A percentile compares a stretch with the other conserved stretches of the same genome.
These are phyloP conservation scores for Sylvietta virens DNA, from an alignment of 2,113 vertebrate genomes.

Conservation along the genomic window DNA sequence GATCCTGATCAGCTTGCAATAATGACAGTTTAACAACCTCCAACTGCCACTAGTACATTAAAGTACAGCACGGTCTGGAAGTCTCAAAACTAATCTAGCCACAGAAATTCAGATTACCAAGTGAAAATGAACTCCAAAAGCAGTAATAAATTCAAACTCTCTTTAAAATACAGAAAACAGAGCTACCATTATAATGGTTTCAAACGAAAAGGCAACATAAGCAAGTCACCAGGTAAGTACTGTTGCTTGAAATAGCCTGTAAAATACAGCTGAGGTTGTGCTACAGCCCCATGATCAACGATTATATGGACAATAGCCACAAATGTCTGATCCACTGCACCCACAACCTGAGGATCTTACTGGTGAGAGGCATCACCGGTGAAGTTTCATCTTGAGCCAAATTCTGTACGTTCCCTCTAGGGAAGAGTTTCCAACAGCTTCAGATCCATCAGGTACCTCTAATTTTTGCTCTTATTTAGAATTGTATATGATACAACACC, in stretches of 20 bases:
- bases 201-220: neutral
- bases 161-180: neutral
- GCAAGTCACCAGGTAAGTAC: neutral
- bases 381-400: neutral
- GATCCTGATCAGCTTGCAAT: neutral
- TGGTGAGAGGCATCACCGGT: neutral
- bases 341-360: neutral
- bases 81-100: neutral
- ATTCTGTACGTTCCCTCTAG: neutral
- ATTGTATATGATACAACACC: neutral
- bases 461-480: neutral
- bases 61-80: neutral
- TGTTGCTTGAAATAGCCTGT: neutral
- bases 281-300: fast-evolving
- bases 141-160: neutral
- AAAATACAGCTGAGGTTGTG: neutral
- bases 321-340: neutral
- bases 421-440: neutral
- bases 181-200: neutral
- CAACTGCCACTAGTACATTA: neutral
- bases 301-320: fast-evolving
- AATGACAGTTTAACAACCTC: neutral
- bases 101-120: neutral
- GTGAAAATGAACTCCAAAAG: neutral
- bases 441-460: neutral